Evolutionary conservation across 1,140 invertebrate species (phyloP), one percentile per base, ranked within the genome.

Genomic region (Lordiphosa stackelbergi): DNA sequence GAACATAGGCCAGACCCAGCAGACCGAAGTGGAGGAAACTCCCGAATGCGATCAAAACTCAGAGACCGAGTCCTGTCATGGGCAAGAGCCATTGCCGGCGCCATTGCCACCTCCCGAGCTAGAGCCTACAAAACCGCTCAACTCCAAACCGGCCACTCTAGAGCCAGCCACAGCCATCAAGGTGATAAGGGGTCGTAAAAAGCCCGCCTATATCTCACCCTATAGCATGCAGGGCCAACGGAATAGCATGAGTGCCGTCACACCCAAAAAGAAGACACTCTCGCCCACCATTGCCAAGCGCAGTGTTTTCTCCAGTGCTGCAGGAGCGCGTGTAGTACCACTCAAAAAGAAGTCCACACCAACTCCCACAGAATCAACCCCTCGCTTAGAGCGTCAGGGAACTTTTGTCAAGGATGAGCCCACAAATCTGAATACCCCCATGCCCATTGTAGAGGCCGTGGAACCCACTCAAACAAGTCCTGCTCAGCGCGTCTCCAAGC

Each of bases 391-490:
- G 48, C 90, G 95, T 36, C 95, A 97, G 86, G 95, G 94, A 16
- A 97, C 95, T 0, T 97, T 97, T 83, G 95, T 94, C 0, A 96
- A 96, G 87, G 94, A 96, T 63, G 93, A 94, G 66, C 89, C 90
- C 5, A 85, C 90, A 2, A 88, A 88, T 64, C 66, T 87, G 13
- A 70, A 89, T 12, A 66, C 45, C 10, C 87, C 88, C 2, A 86
- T 89, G 12, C 88, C 89, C 2, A 85, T 89, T 12, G 89, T 89
- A 19, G 89, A 89, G 65, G 75, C 88, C 11, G 28, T 7, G 7
- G 28, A 31, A 54, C 57, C 11, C 64, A 73, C 5, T 88, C 89
- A 1, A 88, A 86, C 88, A 22, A 78, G 90, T 45, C 89, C 90
- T 35, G 53, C 45, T 3, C 88, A 90, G 51, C 87, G 88, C 11